Conservation (phyloP, 2,113 vertebrate species). For the Empidonax traillii region DNA sequence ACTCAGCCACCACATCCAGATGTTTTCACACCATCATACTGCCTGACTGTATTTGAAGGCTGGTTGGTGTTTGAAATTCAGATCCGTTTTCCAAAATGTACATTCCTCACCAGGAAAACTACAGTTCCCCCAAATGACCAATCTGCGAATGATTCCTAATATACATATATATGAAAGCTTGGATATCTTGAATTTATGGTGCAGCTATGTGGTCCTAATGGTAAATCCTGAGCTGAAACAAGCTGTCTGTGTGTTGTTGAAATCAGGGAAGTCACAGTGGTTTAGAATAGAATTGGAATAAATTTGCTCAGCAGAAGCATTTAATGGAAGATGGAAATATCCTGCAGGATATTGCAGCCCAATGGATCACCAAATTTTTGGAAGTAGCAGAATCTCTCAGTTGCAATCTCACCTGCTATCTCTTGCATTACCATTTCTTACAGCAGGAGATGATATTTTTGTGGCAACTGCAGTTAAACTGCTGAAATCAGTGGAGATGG, state of each 20-base stretch:
- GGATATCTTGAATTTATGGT: not conserved
- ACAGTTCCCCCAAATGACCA: not conserved
- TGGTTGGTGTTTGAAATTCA: not conserved
- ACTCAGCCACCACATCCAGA: not conserved
- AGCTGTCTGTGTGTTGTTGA: not conserved
- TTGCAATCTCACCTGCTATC: not conserved
- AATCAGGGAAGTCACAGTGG: not conserved
- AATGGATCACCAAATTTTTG: not conserved
- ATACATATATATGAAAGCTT: not conserved
- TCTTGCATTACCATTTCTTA: not conserved
- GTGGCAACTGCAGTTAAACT: not conserved
- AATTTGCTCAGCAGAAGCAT: not conserved
- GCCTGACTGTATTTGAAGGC: not conserved
- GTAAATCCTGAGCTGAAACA: not conserved
- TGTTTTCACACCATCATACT: not conserved
- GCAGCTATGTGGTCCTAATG: not conserved
- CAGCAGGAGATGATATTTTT: rapidly evolving
- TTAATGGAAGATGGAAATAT: not conserved
- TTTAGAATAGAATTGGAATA: not conserved
- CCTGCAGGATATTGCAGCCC: not conserved
- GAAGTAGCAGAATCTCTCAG: not conserved
- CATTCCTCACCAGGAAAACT: not conserved
- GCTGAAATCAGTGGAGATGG: not conserved
- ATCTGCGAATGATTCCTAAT: not conserved
- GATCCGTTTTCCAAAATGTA: not conserved